Evolutionary conservation across 2,888 invertebrate species (phyloP), one percentile per base, ranked within the genome.

Genomic region (Zygothrica quintamaculata): DNA sequence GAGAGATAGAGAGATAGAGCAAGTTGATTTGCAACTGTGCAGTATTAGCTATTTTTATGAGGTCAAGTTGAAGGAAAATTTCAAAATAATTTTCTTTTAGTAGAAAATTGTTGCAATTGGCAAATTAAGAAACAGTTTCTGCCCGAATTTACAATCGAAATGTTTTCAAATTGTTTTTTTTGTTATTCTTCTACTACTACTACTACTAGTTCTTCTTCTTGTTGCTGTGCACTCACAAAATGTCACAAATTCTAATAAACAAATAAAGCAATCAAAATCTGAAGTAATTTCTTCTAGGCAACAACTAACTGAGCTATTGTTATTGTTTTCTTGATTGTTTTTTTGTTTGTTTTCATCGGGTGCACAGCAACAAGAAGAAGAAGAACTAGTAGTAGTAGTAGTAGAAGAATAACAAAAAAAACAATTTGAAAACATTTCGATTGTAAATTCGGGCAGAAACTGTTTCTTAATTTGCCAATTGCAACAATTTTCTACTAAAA

Each of bases 31-130:
- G 18, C 31, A 33, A 3, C 18, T 7, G 6, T 12, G 26, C 16
- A 31, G 13, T 33, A 31, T 50, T 22, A 42, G 52, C 75, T 74
- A 71, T 85, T 76, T 84, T 71, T 71, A 65, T 74, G 81, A 75
- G 87, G 82, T 84, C 89, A 87, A 87, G 87, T 89, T 87, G 84
- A 89, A 87, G 85, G 79, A 65, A 48, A 51, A 61, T 69, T 55
- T 31, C 58, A 36, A 57, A 56, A 60, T 57, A 34, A 66, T 40
- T 61, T 50, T 55, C 34, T 33, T 37, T 46, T 39, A 9, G 39
- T 34, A 22, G 26, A 47, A 67, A 64, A 34, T n/a, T 57, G 43
- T 26, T 11, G 31, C 50, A 61, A 70, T 44, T 52, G 64, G 33
- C 59, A 66, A 77, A 51, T 55, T 37, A 29, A 51, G 18, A 65